phyloP scores from a whole-genome alignment of 2,888 invertebrate species.

The Dolichomitus sp. region DNA sequence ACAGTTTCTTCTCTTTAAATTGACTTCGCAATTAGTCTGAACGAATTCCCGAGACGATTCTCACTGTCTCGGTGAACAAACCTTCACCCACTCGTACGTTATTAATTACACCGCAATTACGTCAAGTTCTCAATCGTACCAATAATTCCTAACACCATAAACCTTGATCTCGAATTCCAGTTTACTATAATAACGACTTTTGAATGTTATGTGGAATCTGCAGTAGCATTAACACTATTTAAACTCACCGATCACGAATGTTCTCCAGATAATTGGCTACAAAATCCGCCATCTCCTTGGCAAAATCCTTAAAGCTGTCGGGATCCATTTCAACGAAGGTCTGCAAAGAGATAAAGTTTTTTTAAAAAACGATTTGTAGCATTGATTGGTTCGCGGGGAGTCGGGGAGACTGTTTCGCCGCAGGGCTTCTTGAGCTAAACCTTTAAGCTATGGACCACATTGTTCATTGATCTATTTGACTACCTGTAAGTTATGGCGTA shows the following conservation, averaged over 20 bases:
- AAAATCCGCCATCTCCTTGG: conserved; percentile 97
- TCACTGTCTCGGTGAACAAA: conserved; percentile 17
- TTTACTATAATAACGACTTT: conserved; percentile 42
- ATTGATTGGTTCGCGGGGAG: not conserved
- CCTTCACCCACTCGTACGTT: conserved; percentile 42
- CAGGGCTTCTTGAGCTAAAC: not conserved
- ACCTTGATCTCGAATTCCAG: conserved; percentile 64
- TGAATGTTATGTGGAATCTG: not conserved
- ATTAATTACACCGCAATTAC: conserved; percentile 30
- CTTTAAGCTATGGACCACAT: not conserved
- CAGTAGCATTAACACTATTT: not conserved
- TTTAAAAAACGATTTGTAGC: not conserved
- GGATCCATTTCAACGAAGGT: conserved; percentile 90
- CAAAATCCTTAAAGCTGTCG: conserved; percentile 94
- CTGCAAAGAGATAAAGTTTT: conserved; percentile 38
- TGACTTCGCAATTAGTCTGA: conserved; percentile 3
- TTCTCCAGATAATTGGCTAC: conserved; percentile 97
- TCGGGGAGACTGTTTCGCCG: not conserved
- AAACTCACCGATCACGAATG: conserved; percentile 94
- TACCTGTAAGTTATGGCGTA: not conserved
- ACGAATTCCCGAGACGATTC: conserved; percentile 3
- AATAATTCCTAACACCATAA: conserved; percentile 25
- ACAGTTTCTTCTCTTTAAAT: not conserved
- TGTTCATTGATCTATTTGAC: not conserved
- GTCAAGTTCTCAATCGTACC: conserved; percentile 7